These are phyloP conservation scores for Sebastes variabilis DNA, from an alignment of 2,797 vertebrate genomes.

Conservation along the genomic window DNA sequence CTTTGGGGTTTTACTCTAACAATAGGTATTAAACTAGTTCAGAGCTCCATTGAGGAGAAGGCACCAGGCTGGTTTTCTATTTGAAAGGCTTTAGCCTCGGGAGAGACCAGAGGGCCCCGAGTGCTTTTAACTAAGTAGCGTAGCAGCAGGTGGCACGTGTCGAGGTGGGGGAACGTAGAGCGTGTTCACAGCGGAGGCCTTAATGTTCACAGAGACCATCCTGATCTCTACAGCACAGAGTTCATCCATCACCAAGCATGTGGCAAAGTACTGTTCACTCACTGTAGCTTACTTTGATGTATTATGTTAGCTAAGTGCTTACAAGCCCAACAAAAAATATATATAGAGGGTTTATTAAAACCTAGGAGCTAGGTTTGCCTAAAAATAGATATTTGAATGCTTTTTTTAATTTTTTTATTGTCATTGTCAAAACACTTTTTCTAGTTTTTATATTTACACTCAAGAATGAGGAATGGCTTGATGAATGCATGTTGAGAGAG, in stretches of 20 bases:
- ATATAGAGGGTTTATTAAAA: background rate
- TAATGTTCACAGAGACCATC: conserved; percentile 29
- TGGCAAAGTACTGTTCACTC: conserved; percentile 11
- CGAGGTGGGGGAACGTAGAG: conserved; percentile 34
- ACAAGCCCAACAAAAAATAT: background rate
- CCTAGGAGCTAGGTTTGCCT: background rate
- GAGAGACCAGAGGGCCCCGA: conserved; percentile 50
- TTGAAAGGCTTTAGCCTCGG: conserved; percentile 65
- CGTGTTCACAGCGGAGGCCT: conserved; percentile 27
- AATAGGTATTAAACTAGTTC: conserved; percentile 84
- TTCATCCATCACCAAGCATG: conserved; percentile 12
- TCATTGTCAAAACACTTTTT: background rate
- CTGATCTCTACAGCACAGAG: conserved; percentile 19
- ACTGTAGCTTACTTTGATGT: conserved; percentile 20
- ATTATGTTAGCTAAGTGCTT: background rate
- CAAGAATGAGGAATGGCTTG: background rate
- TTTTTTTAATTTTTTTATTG: too few relatives aligned
- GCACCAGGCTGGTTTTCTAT: conserved; percentile 65
- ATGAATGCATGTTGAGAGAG: conserved; percentile 15
- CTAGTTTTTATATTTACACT: background rate
- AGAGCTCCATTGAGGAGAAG: conserved; percentile 69
- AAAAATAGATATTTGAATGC: background rate
- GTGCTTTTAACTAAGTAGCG: conserved; percentile 62
- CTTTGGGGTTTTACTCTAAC: conserved; percentile 76
- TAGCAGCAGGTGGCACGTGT: conserved; percentile 65